Evolutionary conservation across 2,797 vertebrate species (phyloP).

Genomic region (Todus mexicanus): DNA sequence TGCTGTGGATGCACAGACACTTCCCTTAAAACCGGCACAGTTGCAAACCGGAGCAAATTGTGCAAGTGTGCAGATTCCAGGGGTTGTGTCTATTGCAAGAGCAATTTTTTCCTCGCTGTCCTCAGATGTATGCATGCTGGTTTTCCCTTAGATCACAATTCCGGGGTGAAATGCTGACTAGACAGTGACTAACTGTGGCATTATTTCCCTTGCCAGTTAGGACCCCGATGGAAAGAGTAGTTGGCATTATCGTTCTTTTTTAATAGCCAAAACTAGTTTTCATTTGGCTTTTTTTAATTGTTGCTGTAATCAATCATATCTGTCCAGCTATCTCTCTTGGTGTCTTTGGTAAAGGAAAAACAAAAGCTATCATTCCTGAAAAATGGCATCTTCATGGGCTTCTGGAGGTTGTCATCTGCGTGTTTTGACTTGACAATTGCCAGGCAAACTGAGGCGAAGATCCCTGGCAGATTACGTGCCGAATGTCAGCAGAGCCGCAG

Average conservation of each 20-base stretch:
- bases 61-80: conserved; percentile 41
- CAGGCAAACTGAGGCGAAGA: neutral
- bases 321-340: neutral
- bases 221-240: neutral
- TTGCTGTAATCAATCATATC: neutral
- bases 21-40: neutral
- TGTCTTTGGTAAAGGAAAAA: neutral
- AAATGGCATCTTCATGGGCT: neutral
- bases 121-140: fast-evolving
- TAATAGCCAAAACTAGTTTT: neutral
- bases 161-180: conserved; percentile 11
- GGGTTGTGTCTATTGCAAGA: neutral
- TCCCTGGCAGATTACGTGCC: neutral
- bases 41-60: neutral
- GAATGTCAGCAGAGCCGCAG: neutral
- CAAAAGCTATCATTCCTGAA: neutral
- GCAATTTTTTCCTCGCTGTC: neutral
- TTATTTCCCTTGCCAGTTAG: neutral
- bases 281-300: neutral
- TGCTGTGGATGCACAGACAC: neutral
- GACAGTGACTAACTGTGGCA: neutral
- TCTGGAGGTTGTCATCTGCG: neutral
- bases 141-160: neutral
- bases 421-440: neutral
- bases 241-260: neutral